Conservation (phyloP, 2,113 vertebrate species). For the Scartelaos histophorus region DNA sequence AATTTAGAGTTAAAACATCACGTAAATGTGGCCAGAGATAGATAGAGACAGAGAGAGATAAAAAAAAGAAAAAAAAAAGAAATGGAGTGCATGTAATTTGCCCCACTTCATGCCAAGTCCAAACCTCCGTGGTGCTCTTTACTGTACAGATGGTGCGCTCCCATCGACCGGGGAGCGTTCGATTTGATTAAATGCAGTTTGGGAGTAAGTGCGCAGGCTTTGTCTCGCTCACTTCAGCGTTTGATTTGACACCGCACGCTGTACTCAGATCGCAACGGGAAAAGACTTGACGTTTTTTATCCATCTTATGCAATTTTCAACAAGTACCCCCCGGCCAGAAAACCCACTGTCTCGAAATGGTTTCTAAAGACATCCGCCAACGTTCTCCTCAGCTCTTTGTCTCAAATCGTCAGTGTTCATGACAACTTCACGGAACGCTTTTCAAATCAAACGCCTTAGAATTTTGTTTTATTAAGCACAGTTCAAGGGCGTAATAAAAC, state of each 20-base stretch:
- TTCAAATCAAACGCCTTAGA: no score
- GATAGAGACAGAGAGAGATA: neutral
- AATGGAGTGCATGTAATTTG: conserved; percentile 12
- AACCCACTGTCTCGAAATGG: conserved; percentile 21
- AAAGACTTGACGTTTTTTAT: conserved; percentile 41
- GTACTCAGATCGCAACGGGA: conserved; percentile 33
- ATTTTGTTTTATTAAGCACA: neutral
- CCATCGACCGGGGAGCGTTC: conserved; percentile 42
- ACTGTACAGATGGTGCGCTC: conserved; percentile 31
- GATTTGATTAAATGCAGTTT: no score
- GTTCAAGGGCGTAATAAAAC: no score
- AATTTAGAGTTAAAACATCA: no score
- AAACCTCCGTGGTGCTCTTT: conserved; percentile 20
- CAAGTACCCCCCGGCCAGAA: conserved; percentile 30
- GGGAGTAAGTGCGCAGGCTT: no score
- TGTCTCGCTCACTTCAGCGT: no score
- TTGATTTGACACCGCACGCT: conserved; percentile 44
- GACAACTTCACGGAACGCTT: neutral
- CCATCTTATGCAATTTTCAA: conserved; percentile 18
- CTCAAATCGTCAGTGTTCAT: no score
- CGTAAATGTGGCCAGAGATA: no score
- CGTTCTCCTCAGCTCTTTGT: neutral
- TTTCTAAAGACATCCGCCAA: conserved; percentile 31
- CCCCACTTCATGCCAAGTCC: conserved; percentile 19
- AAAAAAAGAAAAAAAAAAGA: neutral